Percentiles rank a stretch among this genome's conserved stretches.
These are phyloP conservation scores for Psettodes erumei DNA, from an alignment of 2,113 vertebrate species.

Conservation along the genomic window DNA sequence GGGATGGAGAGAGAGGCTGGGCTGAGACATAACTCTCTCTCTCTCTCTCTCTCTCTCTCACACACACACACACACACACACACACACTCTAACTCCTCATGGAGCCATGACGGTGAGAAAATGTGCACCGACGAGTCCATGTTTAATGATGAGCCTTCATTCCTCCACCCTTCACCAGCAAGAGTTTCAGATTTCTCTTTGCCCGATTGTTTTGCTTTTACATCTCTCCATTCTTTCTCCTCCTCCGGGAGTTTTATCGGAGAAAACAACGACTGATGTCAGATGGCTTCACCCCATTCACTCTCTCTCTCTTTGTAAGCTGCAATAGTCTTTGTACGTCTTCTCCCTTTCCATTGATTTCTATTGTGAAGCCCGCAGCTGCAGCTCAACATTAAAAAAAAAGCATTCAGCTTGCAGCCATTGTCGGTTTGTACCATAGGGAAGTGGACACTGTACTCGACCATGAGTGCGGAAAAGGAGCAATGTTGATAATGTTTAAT, in stretches of 20 bases:
- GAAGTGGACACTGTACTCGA: slow-evolving; percentile 31
- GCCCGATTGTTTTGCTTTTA: neutral
- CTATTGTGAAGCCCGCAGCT: slow-evolving; percentile 70
- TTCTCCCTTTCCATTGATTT: slow-evolving; percentile 59
- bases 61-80: slow-evolving; percentile 22
- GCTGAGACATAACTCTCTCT: slow-evolving; percentile 39
- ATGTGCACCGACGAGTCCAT: neutral
- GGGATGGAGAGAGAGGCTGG: slow-evolving; percentile 44
- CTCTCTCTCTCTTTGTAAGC: slow-evolving; percentile 41
- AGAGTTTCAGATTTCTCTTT: slow-evolving; percentile 25
- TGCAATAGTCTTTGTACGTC: slow-evolving; percentile 51
- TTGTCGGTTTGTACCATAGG: slow-evolving; percentile 63
- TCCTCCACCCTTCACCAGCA: slow-evolving; percentile 25
- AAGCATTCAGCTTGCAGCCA: slow-evolving; percentile 36
- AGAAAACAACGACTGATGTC: slow-evolving; percentile 55
- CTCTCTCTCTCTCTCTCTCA: neutral
- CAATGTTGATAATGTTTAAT: neutral
- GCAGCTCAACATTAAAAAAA: slow-evolving; percentile 52
- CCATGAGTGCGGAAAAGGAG: slow-evolving; percentile 20
- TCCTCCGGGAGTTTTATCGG: slow-evolving; percentile 7
- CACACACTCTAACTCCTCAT: slow-evolving; percentile 11
- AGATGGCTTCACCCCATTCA: slow-evolving; percentile 58
- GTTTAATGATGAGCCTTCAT: slow-evolving; percentile 35
- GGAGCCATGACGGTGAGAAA: slow-evolving; percentile 3
- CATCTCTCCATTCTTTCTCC: slow-evolving; percentile 20